phyloP scores from a whole-genome alignment of 2,888 invertebrate species.

The Cheilosia pagana region DNA sequence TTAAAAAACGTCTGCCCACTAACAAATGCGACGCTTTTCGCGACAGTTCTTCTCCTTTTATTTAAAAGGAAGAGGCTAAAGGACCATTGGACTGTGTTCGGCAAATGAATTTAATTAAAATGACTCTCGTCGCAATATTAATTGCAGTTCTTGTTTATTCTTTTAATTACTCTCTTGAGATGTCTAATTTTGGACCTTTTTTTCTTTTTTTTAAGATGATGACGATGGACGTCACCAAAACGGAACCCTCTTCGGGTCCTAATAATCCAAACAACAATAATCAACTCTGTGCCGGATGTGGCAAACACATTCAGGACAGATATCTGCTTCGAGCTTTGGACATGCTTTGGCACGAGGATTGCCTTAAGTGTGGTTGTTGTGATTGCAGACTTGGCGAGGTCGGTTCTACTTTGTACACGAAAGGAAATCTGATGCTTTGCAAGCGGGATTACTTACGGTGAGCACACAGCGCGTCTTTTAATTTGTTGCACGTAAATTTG shows the following conservation, averaged over 20 bases:
- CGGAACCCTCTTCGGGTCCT: slow-evolving; percentile 85
- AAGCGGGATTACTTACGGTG: slow-evolving; percentile 97
- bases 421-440: slow-evolving; percentile 97
- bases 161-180: slow-evolving; percentile 64
- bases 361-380: slow-evolving; percentile 98
- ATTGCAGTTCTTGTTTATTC: slow-evolving; percentile 41
- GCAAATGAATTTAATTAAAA: slow-evolving; percentile 62
- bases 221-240: slow-evolving; percentile 95
- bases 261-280: slow-evolving; percentile 83
- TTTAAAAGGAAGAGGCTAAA: slow-evolving; percentile 49
- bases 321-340: slow-evolving; percentile 96
- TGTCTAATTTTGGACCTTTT: slow-evolving; percentile 49
- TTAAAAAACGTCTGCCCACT: background rate
- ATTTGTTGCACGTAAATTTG: background rate
- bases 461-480: slow-evolving; percentile 49
- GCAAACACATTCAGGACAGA: slow-evolving; percentile 96
- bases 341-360: slow-evolving; percentile 98
- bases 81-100: slow-evolving; percentile 39
- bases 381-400: slow-evolving; percentile 98
- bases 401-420: slow-evolving; percentile 96
- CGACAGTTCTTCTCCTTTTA: slow-evolving; percentile 34
- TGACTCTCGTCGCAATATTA: slow-evolving; percentile 40
- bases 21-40: slow-evolving; percentile 36
- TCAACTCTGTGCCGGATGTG: slow-evolving; percentile 96
- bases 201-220: slow-evolving; percentile 84